These are phyloP conservation scores for Chorisops tibialis DNA, from an alignment of 2,888 invertebrate species.

Conservation along the genomic window DNA sequence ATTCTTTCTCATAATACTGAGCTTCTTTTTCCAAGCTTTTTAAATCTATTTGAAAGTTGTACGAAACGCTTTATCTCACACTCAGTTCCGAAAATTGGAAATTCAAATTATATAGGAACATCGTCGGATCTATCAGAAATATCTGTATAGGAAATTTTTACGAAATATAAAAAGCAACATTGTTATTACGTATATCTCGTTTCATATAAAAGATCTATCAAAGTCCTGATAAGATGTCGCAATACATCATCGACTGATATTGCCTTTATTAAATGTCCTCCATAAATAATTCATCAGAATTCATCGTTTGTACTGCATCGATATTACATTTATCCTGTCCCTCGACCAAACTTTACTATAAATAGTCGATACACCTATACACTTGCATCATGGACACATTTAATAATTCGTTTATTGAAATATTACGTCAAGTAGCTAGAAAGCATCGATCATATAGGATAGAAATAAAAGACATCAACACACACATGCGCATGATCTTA, in stretches of 20 bases:
- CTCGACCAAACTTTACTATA: too few species aligned
- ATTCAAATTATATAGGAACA: too few species aligned
- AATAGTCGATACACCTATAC: not conserved
- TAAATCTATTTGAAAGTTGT: too few species aligned
- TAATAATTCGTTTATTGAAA: constrained; percentile 33
- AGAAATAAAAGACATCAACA: constrained; percentile 1
- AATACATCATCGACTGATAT: constrained; percentile 1
- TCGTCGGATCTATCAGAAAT: too few species aligned
- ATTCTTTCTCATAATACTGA: too few species aligned
- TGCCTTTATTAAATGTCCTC: not conserved
- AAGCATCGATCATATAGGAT: constrained; percentile 25
- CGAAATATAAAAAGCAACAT: too few species aligned
- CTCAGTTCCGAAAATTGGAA: too few species aligned
- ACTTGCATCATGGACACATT: constrained; percentile 15
- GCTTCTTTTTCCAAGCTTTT: too few species aligned
- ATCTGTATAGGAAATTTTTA: too few species aligned
- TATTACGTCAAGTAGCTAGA: constrained; percentile 30
- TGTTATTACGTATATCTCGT: not conserved
- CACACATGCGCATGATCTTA: not conserved
- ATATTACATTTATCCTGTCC: too few species aligned
- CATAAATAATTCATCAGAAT: constrained; percentile 18
- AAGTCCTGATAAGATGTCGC: constrained; percentile 9
- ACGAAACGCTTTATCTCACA: too few species aligned
- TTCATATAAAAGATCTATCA: not conserved
- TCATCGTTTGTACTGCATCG: not conserved